Base-by-base conservation (phyloP, 2,888 invertebrate species). In the Alloscopus bannaensis region DNA sequence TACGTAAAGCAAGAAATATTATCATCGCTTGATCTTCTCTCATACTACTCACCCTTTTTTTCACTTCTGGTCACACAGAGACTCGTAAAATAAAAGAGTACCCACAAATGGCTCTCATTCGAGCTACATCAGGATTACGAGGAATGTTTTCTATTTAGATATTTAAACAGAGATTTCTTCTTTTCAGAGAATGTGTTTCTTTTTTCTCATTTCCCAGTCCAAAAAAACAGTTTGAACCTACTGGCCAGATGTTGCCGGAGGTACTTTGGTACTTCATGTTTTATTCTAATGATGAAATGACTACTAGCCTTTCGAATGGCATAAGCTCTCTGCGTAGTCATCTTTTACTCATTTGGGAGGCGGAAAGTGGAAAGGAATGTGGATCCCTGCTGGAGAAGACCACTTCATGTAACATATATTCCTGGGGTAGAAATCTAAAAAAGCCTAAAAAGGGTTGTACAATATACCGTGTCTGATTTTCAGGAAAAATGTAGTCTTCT, bases 221-320 rank as follows among this genome's bases (percentile, higher is more conserved):
- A 6, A 47, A 47, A 18, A 52, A 52, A 24, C 11, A 22, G 52
- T 24, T n/a, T 24, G n/a, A 77, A 64, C 78, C 70, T 71, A 65
- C 71, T 78, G 47, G 70, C 78, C 78, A 78, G 70, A 78, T 78
- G 78, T 59, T 78, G 78, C 78, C 78, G 47, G 78, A 78, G 78
- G 78, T 71, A 47, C 52, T 78, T 64, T 50, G 2, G 6, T 20
- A 52, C 52, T 45, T 45, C 45, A 22, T 52, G 52, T 52, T 52
- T 52, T 24, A 24, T 52, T 16, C 16, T 52, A 4, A 8, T 3
- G 20, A 6, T 22, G 6, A 3, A 52, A 52, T 16, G n/a, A 52
- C 24, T 6, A 52, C 52, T 52, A 52, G 6, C 6, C 6, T 36
- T 13, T 13, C 13, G 13, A 36, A 36, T 36, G 36, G 36, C 36